Base-by-base conservation (phyloP, 2,797 vertebrate species). In the Catamblyrhynchus diadema region DNA sequence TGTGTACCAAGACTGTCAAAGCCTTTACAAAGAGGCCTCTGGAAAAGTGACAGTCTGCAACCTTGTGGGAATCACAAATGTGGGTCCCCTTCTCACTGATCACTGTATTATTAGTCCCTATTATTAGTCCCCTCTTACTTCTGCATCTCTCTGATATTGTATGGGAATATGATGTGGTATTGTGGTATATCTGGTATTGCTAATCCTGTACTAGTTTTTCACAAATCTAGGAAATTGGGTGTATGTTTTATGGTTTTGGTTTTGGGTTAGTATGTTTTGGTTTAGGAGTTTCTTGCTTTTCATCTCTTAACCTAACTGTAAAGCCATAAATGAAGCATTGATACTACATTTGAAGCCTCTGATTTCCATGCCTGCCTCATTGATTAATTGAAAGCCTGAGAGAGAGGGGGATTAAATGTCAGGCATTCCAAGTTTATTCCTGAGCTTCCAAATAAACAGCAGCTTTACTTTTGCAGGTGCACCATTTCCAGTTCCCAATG, bases 391-490 rank as follows among this genome's bases (percentile, higher is more conserved):
- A 67, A 78, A 67, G 22, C 56, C 64, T 60, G 80, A 81, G 62
- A 71, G 42, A 45, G 33, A 28, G 12, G 8, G 19, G 28, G 16
- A 59, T 64, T 39, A 81, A 80, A 53, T 39, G 45, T 78, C 62
- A 71, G 39, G 45, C 61, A 57, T 61, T 86, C 10, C 0, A 74
- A 69, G 3, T 39, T 27, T 35, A 20, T 45, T 84, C 59, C 73
- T 60, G 51, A 78, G 25, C 64, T 35, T 91, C 35, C 56, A 75
- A 45, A 62, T 56, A 79, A 82, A 61, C 20, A 89, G 42, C 24
- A 75, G 42, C 71, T 84, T 92, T 86, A 54, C 54, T 89, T 84
- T n/a, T 93, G 56, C 77, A 80, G 61, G 56, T 88, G 77, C 65
- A 78, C 77, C 59, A 8, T 59, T 91, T 86, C 57, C 66, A 56